Percentiles rank a stretch among this genome's conserved stretches.
phyloP scores from a whole-genome alignment of 2,113 vertebrate genomes.

The Sapayoa aenigma region DNA sequence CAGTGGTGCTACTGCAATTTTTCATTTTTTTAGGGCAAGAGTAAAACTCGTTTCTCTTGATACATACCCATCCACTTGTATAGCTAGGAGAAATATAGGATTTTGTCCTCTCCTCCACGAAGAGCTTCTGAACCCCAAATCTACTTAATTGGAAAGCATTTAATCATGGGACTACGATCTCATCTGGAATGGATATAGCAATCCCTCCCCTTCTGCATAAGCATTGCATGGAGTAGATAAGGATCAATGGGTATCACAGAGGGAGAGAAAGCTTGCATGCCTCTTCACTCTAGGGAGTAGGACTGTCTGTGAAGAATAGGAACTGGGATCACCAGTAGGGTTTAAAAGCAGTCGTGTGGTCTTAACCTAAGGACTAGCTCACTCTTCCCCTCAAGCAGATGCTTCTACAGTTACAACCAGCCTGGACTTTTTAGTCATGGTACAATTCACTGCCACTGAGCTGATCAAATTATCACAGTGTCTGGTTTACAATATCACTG shows the following conservation, averaged over 20 bases:
- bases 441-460: slow-evolving; percentile 40
- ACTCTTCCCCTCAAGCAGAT: slow-evolving; percentile 7
- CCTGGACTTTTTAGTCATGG: slow-evolving; percentile 31
- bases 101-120: background rate
- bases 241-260: background rate
- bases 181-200: background rate
- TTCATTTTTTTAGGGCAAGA: background rate
- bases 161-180: background rate
- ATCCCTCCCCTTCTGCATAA: background rate
- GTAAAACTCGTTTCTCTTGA: background rate
- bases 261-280: background rate
- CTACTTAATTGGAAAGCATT: background rate
- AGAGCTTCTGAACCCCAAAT: background rate
- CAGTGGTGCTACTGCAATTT: background rate
- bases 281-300: background rate
- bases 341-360: background rate
- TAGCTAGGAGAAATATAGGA: background rate
- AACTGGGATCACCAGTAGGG: background rate
- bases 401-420: background rate
- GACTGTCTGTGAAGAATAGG: background rate
- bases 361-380: background rate
- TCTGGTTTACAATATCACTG: slow-evolving; percentile 63
- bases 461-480: slow-evolving; percentile 62
- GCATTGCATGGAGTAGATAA: background rate
- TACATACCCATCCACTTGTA: accelerated